Conservation (phyloP, 2,797 vertebrate genomes). For the Pseudocheirus occidentalis region DNA sequence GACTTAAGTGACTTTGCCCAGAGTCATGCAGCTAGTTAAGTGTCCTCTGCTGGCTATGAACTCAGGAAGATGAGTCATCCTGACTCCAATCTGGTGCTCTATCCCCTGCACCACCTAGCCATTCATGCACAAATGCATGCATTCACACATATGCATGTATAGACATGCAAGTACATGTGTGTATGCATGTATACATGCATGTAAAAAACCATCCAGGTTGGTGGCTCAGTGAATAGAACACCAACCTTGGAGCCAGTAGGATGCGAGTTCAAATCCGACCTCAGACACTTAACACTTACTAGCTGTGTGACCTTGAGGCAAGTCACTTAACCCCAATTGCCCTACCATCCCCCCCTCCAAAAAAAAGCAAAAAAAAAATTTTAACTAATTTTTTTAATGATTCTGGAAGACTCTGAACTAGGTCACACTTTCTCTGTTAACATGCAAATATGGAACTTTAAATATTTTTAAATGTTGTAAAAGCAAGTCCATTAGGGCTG, state of each 20-base stretch:
- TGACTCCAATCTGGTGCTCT: neutral
- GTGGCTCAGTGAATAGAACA: no score
- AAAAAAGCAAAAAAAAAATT: no score
- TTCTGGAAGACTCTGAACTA: neutral
- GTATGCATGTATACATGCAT: no score
- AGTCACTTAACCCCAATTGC: no score
- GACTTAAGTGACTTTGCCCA: neutral
- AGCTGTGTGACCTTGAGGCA: no score
- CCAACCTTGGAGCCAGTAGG: no score
- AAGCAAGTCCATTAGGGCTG: neutral
- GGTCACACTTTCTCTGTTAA: neutral
- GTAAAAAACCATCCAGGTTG: neutral
- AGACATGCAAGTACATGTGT: neutral
- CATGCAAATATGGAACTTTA: neutral
- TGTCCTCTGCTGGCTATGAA: neutral
- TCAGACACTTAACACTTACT: no score
- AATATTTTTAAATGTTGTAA: no score
- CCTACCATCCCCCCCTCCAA: no score
- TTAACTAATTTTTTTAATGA: no score
- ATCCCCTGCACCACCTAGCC: neutral
- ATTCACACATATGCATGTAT: neutral
- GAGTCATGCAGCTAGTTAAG: neutral
- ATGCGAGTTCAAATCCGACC: no score
- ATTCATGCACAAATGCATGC: neutral
- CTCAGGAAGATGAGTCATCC: neutral